A percentile compares a stretch with the other conserved stretches of the same genome.
Evolutionary conservation across 2,888 invertebrate genomes (phyloP).

Genomic region (Drosophila robusta): DNA sequence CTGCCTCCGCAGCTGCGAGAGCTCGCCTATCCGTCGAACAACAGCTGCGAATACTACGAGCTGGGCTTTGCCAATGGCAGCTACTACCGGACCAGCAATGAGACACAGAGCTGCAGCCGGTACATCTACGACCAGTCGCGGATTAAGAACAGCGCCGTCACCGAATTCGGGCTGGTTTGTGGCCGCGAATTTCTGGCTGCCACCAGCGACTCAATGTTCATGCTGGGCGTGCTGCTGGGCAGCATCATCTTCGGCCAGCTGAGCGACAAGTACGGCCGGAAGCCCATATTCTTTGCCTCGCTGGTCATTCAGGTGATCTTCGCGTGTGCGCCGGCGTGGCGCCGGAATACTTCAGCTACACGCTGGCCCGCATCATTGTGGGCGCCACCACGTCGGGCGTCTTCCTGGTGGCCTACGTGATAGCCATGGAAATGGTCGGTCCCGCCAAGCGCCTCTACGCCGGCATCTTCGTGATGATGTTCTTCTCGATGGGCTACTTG

Average conservation of each 20-base stretch:
- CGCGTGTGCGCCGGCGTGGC: slow-evolving; percentile 88
- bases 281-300: slow-evolving; percentile 90
- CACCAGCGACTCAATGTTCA: slow-evolving; percentile 88
- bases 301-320: slow-evolving; percentile 89
- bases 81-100: slow-evolving; percentile 62
- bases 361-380: slow-evolving; percentile 88
- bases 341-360: slow-evolving; percentile 89
- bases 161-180: slow-evolving; percentile 90
- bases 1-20: slow-evolving; percentile 85
- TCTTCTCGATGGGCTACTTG: slow-evolving; percentile 90
- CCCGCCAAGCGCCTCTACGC: slow-evolving; percentile 89
- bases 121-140: slow-evolving; percentile 88
- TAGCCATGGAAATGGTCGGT: slow-evolving; percentile 91
- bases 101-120: slow-evolving; percentile 85
- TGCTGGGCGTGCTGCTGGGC: slow-evolving; percentile 90
- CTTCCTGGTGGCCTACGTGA: slow-evolving; percentile 91
- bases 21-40: slow-evolving; percentile 87
- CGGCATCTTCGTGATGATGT: slow-evolving; percentile 90
- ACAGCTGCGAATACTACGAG: slow-evolving; percentile 86
- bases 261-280: slow-evolving; percentile 90
- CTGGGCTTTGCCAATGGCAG: slow-evolving; percentile 81
- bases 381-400: slow-evolving; percentile 92
- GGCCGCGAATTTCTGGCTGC: slow-evolving; percentile 88
- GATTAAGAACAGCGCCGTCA: slow-evolving; percentile 88
- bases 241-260: slow-evolving; percentile 90